Evolutionary conservation across 2,888 invertebrate species (phyloP), one percentile per base, ranked within the genome.

Genomic region (Criorhina ranunculi): DNA sequence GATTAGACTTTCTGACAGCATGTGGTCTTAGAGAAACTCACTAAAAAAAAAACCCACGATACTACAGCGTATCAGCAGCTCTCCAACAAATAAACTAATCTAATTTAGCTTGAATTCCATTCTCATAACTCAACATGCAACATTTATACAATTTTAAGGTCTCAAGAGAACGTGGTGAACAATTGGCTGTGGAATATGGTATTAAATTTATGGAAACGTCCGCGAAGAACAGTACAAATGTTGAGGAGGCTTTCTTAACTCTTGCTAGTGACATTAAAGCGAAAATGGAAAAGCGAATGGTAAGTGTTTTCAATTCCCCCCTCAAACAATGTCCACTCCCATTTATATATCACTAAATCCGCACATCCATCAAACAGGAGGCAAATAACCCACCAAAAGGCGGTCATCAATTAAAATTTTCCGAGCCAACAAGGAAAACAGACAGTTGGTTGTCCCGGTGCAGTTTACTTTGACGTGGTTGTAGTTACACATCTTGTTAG

Each of bases 131-230:
- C 4, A 42, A 42, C 8, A 53, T 31, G 7, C n/a, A 29, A 11
- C 4, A 11, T 44, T 31, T 9, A 17, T n/a, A 8, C 9, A 11
- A 44, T 5, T 62, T 69, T 6, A 9, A 95, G 95, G 98, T 98
- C 72, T 97, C 98, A 85, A 98, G 96, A 93, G 99, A 99, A 91
- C 93, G 98, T 89, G 99, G 99, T 64, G 99, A 99, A 93, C 96
- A 98, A 93, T 94, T 99, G 92, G 99, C 99, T 83, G 95, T 98
- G 90, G 99, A 99, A 93, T 99, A 99, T 93, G 97, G 98, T 90
- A 99, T 99, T 89, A 98, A 98, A 93, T 99, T 99, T 93, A 96
- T 99, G 95, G 99, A 99, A 93, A 99, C 99, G 66, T 98, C 98
- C 88, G 99, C 99, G 70, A 99, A 99, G 93, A 96, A 98, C 87